Base-by-base conservation (phyloP, 2,888 invertebrate genomes). In the Caenorhabditis macrosperma region DNA sequence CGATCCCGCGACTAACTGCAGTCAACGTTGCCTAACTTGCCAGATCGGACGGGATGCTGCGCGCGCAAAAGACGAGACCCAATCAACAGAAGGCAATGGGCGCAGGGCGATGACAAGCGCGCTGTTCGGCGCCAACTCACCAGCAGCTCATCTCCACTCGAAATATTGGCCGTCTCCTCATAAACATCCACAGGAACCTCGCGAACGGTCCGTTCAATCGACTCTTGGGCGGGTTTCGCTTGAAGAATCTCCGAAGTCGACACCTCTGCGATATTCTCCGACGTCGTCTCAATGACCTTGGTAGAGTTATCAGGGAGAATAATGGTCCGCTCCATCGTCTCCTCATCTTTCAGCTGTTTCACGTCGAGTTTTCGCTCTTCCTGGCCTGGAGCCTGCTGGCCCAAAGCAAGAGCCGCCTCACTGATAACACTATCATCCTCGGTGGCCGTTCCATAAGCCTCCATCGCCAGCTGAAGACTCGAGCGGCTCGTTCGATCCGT, bases 381-480 rank as follows among this genome's bases (percentile, higher is more conserved):
- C 28, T 74, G 57, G 22, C 44, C 26, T 35, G 61, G 63, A 12
- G 44, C 44, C 38, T 22, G 24, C n/a, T n/a, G n/a, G n/a, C n/a
- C n/a, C n/a, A n/a, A n/a, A 20, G 44, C 33, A 3, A 17, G 20
- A 41, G 22, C 24, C n/a, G 64, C 74, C 28, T 78, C 78, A 61
- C 71, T 71, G 17, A 78, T 60, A 4, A 78, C 66, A 55, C 78
- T 74, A 20, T 80, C 78, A 35, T 82, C 82, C 15, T 82, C 86
- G 0, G 83, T 84, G 6, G 82, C 83, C 2, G 79, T 84, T 15
- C 82, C 88, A 24, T 87, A 83, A 9, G 87, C 88, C 59, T 88
- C 88, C 88, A 88, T 88, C 6, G 87, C 87, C 74, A 85, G 24
- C 44, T 72, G 68, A 0, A 71, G 35, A 35, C 59, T 59, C 2